Conservation (phyloP, 2,797 vertebrate genomes). For the Pangasius sanitwongsei region DNA sequence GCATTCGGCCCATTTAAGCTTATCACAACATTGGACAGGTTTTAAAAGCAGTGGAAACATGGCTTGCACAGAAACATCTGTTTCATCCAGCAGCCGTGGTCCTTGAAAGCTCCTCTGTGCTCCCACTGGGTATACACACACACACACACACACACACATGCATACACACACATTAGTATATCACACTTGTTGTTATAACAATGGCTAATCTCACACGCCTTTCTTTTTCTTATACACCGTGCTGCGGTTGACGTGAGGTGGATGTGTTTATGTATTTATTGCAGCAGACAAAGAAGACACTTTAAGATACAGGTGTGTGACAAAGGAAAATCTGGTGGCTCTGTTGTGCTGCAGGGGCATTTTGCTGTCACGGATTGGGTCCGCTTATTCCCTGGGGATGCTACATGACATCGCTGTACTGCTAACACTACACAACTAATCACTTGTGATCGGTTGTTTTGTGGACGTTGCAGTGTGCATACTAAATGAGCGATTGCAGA, state of each 20-base stretch:
- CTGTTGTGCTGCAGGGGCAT: neutral
- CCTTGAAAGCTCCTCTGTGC: constrained; percentile 39
- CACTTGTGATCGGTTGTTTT: neutral
- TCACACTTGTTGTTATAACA: constrained; percentile 18
- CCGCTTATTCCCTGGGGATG: neutral
- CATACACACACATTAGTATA: neutral
- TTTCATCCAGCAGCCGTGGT: constrained; percentile 41
- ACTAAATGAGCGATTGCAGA: neutral
- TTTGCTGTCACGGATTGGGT: neutral
- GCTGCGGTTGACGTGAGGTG: neutral
- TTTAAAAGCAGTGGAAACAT: constrained; percentile 52
- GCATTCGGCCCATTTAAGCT: constrained; percentile 63
- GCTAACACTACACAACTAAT: neutral
- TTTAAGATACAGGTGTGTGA: neutral
- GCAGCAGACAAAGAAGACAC: neutral
- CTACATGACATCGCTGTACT: neutral
- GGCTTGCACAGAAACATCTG: constrained; percentile 37
- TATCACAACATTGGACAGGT: constrained; percentile 61
- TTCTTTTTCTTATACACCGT: neutral
- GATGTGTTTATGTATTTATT: neutral
- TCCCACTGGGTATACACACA: constrained; percentile 10
- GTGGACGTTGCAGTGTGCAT: neutral
- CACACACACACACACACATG: constrained; percentile 20
- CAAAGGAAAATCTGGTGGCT: no score
- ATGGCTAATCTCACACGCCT: neutral